Percentiles rank a stretch among this genome's conserved stretches.
These are phyloP conservation scores for Melanotaenia nigrans DNA, from an alignment of 2,797 vertebrate species.

Conservation along the genomic window DNA sequence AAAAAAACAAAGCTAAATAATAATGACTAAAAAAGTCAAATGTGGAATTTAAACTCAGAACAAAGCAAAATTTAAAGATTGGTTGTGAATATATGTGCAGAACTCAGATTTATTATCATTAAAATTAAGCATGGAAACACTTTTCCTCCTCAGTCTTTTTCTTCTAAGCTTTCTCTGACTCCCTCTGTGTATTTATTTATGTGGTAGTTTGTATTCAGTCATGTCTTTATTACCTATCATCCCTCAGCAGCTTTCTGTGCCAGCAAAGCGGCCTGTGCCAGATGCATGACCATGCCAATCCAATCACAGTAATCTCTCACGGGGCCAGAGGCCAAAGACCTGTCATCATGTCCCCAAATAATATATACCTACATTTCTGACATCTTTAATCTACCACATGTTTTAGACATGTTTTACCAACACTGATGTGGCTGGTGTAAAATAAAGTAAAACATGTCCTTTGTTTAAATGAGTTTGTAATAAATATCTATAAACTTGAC, in stretches of 20 bases:
- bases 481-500: not conserved
- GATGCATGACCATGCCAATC: slow-evolving; percentile 64
- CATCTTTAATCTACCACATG: slow-evolving; percentile 7
- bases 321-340: slow-evolving; percentile 64
- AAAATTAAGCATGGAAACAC: slow-evolving; percentile 27
- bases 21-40: not conserved
- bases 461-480: not conserved
- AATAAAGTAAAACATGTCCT: not conserved
- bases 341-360: slow-evolving; percentile 36
- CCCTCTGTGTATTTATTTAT: slow-evolving; percentile 25
- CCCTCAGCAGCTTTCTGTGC: slow-evolving; percentile 57
- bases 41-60: not conserved
- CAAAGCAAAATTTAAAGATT: not conserved
- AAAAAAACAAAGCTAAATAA: not conserved
- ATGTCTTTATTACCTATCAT: slow-evolving; percentile 74
- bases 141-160: slow-evolving; percentile 15
- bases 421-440: not conserved
- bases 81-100: not conserved
- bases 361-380: slow-evolving; percentile 20
- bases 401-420: slow-evolving; percentile 2
- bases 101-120: slow-evolving; percentile 2
- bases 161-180: not conserved
- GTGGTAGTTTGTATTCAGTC: slow-evolving; percentile 65
- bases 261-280: slow-evolving; percentile 54
- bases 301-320: slow-evolving; percentile 68